A percentile compares a stretch with the other conserved stretches of the same genome.
These are phyloP conservation scores for Aotus griseimembra DNA, from an alignment of 2,797 vertebrate species.

Conservation along the genomic window DNA sequence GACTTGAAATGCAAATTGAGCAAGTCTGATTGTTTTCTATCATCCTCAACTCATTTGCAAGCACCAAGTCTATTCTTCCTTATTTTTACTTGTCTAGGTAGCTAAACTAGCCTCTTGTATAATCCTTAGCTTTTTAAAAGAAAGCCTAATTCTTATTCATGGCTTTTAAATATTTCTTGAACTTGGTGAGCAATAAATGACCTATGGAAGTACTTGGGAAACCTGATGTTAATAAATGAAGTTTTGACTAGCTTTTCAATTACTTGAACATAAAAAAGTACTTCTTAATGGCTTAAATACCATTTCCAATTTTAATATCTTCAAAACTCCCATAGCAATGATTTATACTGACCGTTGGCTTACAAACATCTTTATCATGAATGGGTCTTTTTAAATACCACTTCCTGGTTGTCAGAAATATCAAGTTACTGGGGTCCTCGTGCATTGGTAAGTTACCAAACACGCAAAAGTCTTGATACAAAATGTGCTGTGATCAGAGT, in stretches of 20 bases:
- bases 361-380: background rate
- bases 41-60: background rate
- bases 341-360: background rate
- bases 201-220: background rate
- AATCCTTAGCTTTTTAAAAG: background rate
- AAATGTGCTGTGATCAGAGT: background rate
- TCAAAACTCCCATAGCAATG: background rate
- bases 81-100: background rate
- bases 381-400: background rate
- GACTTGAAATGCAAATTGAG: background rate
- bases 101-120: background rate
- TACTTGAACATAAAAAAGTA: background rate
- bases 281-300: background rate
- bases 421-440: background rate
- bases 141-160: background rate
- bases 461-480: background rate
- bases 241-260: background rate
- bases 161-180: background rate
- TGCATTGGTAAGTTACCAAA: background rate
- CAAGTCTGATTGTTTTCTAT: background rate
- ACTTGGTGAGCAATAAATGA: background rate
- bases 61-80: background rate
- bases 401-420: background rate
- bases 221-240: background rate
- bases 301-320: background rate